phyloP scores from a whole-genome alignment of 2,888 invertebrate genomes.

The Cecidostiba fungosa region DNA sequence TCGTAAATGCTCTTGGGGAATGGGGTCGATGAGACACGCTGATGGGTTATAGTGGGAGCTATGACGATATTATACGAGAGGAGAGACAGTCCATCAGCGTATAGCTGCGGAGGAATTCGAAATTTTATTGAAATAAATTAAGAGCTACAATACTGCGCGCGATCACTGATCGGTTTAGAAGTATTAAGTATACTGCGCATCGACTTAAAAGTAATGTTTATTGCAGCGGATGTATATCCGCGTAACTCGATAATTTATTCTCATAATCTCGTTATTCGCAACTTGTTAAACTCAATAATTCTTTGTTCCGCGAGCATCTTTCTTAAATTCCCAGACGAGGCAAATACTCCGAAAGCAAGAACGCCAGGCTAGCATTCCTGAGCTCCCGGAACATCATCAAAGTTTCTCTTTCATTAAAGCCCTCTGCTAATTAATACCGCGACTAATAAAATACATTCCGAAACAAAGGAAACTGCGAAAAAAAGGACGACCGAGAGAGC shows the following conservation, averaged over 20 bases:
- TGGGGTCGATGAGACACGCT: not conserved
- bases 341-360: slow-evolving; percentile 8
- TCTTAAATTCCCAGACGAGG: slow-evolving; percentile 2
- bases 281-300: slow-evolving; percentile 8
- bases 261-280: not conserved
- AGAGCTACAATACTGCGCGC: not conserved
- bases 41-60: not conserved
- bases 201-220: not conserved
- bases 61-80: not conserved
- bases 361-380: not conserved
- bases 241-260: not conserved
- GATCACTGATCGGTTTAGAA: not conserved
- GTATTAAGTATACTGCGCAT: too few relatives aligned
- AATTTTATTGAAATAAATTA: slow-evolving; percentile 30
- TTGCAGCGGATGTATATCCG: not conserved
- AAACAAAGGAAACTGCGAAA: not conserved
- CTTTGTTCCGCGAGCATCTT: not conserved
- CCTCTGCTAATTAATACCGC: slow-evolving; percentile 26
- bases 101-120: not conserved
- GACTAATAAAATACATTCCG: slow-evolving; percentile 30
- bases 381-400: not conserved
- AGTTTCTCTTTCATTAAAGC: slow-evolving; percentile 8
- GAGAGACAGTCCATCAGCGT: not conserved
- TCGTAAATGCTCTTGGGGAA: slow-evolving; percentile 36
- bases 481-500: slow-evolving; percentile 2